Conservation (phyloP, 2,797 vertebrate genomes). For the Tarsius wallacei region DNA sequence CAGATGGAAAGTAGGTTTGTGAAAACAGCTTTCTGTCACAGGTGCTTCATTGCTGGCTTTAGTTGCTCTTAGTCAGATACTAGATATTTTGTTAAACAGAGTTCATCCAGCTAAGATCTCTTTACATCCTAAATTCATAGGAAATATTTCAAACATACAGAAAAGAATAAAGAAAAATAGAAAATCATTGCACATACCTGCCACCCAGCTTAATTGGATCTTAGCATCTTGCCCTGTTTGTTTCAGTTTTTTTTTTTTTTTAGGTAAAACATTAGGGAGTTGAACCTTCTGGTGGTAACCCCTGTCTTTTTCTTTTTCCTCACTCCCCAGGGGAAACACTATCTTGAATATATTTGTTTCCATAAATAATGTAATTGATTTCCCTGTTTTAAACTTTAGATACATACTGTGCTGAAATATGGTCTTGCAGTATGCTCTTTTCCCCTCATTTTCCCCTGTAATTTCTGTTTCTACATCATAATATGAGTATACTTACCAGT, state of each 20-base stretch:
- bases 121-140: constrained; percentile 25
- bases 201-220: not conserved
- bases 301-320: not conserved
- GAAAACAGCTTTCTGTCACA: not conserved
- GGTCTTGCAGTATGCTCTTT: not conserved
- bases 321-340: not conserved
- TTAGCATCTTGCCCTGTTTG: constrained; percentile 27
- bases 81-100: constrained; percentile 21
- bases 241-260: not conserved
- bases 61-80: not conserved
- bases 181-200: not conserved
- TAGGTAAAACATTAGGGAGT: not conserved
- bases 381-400: constrained; percentile 32
- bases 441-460: not conserved
- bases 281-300: not conserved
- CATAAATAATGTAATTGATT: constrained; percentile 48
- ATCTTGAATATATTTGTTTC: constrained; percentile 44
- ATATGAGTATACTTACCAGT: not conserved
- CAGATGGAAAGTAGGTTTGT: constrained; percentile 26
- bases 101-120: not conserved
- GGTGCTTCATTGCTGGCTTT: constrained; percentile 23
- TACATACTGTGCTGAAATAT: not conserved
- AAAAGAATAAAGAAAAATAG: constrained; percentile 32
- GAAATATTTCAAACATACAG: constrained; percentile 58
- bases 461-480: not conserved